phyloP scores from a whole-genome alignment of 2,113 vertebrate genomes.

The Psilopsiagon aurifrons region DNA sequence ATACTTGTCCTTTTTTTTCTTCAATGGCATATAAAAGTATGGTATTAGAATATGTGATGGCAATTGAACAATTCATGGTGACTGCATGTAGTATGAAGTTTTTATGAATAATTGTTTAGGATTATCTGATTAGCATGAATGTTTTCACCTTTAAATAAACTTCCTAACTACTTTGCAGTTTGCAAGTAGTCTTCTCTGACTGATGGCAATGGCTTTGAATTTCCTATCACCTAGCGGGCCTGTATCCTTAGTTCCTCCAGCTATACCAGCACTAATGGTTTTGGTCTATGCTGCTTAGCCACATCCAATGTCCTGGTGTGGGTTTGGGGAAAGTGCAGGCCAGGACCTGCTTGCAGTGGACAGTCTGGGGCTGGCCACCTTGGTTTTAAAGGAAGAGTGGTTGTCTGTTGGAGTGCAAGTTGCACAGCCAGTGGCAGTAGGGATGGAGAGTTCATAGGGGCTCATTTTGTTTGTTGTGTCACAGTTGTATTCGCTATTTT shows the following conservation, averaged over 20 bases:
- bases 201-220: neutral
- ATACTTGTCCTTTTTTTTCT: neutral
- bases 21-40: neutral
- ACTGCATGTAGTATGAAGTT: neutral
- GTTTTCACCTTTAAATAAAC: neutral
- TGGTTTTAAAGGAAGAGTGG: neutral
- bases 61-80: neutral
- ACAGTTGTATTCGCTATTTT: neutral
- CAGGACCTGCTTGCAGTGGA: neutral
- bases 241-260: too few species aligned
- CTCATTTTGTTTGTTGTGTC: neutral
- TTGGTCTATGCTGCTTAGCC: neutral
- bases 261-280: neutral
- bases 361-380: neutral
- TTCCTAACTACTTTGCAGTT: neutral
- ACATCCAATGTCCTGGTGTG: fast-evolving
- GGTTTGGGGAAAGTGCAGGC: neutral
- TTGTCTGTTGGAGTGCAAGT: neutral
- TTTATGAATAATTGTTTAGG: neutral
- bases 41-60: neutral
- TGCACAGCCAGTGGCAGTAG: neutral
- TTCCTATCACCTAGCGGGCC: neutral
- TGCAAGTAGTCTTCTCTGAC: neutral
- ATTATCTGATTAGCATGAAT: neutral
- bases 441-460: neutral